Evolutionary conservation across 1,140 invertebrate genomes (phyloP).

Genomic region (Lasaia peninsularis): DNA sequence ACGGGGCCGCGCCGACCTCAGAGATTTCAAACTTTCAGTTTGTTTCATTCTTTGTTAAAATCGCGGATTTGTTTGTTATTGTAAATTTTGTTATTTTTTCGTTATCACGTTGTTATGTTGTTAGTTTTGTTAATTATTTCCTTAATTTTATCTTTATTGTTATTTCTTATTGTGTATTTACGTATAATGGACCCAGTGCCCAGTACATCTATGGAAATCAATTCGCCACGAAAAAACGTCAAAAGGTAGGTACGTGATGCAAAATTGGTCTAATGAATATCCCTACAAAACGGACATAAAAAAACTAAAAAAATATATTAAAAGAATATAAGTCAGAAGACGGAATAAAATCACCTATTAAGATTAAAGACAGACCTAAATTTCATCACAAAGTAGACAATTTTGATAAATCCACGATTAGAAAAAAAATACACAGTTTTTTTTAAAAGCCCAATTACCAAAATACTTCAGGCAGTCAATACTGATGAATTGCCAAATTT

Average conservation of each 20-base stretch:
- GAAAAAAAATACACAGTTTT: constrained; percentile 19
- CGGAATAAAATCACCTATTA: constrained; percentile 1
- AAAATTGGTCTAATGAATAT: constrained; percentile 23
- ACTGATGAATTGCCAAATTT: no score
- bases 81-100: no score
- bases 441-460: neutral
- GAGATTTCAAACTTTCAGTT: no score
- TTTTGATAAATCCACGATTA: constrained; percentile 13
- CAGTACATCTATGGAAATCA: neutral
- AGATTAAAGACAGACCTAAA: neutral
- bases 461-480: no score
- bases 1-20: no score
- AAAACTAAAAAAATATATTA: constrained; percentile 17
- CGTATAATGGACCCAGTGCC: no score
- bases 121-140: no score
- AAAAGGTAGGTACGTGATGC: constrained; percentile 13
- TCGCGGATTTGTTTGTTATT: no score
- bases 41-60: no score
- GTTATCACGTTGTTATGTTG: no score
- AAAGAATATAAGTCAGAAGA: constrained; percentile 19
- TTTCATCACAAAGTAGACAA: constrained; percentile 12
- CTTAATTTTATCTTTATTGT: no score
- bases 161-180: no score
- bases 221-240: neutral
- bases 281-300: constrained; percentile 18